Percentiles rank a stretch among this genome's conserved stretches.
Evolutionary conservation across 2,113 vertebrate species (phyloP).

Genomic region (Aleadryas rufinucha): DNA sequence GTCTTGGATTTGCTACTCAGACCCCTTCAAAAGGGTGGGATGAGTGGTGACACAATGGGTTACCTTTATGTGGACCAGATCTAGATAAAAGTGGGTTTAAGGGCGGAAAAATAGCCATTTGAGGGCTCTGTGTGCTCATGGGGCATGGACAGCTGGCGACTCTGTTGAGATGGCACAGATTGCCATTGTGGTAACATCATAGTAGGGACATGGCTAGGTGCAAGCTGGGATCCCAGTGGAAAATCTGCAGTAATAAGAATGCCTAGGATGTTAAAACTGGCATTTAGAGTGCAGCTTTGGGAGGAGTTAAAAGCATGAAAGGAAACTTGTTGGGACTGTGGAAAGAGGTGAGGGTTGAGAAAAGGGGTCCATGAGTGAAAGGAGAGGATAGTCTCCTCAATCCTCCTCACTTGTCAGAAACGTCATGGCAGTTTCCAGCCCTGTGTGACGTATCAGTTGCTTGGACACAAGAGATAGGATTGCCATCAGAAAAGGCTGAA

Average conservation of each 20-base stretch:
- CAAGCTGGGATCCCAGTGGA: not conserved
- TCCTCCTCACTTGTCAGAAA: not conserved
- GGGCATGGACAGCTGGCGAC: not conserved
- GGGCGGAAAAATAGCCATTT: not conserved
- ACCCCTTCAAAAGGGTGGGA: not conserved
- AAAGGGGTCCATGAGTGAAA: not conserved
- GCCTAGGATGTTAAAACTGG: not conserved
- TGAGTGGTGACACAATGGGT: not conserved
- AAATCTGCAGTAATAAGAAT: not conserved
- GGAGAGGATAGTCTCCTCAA: not conserved
- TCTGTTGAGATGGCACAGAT: not conserved
- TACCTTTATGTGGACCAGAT: not conserved
- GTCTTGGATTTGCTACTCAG: not conserved
- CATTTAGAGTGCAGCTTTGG: not conserved
- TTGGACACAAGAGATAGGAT: not conserved
- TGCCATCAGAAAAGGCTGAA: not conserved
- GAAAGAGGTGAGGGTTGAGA: not conserved
- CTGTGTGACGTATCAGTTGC: not conserved
- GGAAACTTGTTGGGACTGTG: not conserved
- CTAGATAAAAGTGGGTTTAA: not conserved
- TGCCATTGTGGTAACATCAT: not conserved
- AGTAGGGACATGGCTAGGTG: not conserved
- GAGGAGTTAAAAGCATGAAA: not conserved
- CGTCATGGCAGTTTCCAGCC: fast-evolving
- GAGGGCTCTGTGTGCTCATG: not conserved